These are phyloP conservation scores for Oophaga sylvatica DNA, from an alignment of 2,797 vertebrate species.

Conservation along the genomic window DNA sequence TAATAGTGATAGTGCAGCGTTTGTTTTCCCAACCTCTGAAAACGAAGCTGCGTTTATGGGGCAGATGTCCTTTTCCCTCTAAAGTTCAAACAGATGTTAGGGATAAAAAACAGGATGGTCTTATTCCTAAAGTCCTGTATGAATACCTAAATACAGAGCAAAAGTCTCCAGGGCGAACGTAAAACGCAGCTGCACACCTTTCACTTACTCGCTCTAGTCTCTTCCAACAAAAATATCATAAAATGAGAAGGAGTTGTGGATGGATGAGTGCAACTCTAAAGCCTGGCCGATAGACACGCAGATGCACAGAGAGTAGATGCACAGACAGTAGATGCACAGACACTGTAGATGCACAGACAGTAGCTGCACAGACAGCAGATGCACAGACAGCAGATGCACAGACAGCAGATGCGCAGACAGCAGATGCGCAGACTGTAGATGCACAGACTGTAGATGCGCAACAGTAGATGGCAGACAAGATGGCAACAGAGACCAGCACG, in stretches of 20 bases:
- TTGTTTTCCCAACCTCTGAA: constrained; percentile 58
- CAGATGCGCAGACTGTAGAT: no score
- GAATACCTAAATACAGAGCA: constrained; percentile 51
- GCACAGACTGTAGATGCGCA: no score
- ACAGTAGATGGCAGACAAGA: no score
- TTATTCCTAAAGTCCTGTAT: constrained; percentile 55
- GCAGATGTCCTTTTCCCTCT: constrained; percentile 52
- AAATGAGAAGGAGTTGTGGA: not conserved
- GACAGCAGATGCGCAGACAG: no score
- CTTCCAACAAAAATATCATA: constrained; percentile 49
- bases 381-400: no score
- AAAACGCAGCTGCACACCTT: constrained; percentile 58
- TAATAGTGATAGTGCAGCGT: constrained; percentile 46
- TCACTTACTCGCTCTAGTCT: constrained; percentile 25
- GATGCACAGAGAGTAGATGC: not conserved
- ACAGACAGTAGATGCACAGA: not conserved
- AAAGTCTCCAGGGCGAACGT: constrained; percentile 48
- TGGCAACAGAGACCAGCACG: no score
- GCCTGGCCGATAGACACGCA: not conserved
- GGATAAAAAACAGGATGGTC: constrained; percentile 51
- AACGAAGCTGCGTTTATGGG: constrained; percentile 52
- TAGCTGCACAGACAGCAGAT: no score
- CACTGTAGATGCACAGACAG: no score
- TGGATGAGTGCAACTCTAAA: not conserved
- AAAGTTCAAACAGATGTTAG: constrained; percentile 62